These are phyloP conservation scores for Stegastes partitus DNA, from an alignment of 2,113 vertebrate genomes.

Conservation along the genomic window DNA sequence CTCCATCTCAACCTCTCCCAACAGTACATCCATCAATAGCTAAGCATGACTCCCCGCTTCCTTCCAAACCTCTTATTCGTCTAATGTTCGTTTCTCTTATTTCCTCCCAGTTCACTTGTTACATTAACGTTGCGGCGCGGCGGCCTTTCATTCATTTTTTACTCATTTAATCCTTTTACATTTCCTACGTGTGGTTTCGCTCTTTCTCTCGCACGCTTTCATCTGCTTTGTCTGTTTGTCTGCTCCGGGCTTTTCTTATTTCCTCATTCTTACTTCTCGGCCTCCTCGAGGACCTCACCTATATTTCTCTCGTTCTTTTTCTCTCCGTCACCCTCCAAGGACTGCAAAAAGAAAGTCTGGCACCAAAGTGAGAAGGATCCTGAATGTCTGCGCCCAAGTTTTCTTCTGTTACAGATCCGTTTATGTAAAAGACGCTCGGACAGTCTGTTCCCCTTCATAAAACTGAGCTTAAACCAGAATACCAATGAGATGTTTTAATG, in stretches of 20 bases:
- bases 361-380: background rate
- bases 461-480: too few relatives aligned
- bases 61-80: slow-evolving; percentile 5
- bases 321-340: slow-evolving; percentile 16
- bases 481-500: too few relatives aligned
- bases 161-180: slow-evolving; percentile 4
- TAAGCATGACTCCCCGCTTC: slow-evolving; percentile 8
- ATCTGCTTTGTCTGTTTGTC: background rate
- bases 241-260: background rate
- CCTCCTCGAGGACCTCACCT: slow-evolving; percentile 21
- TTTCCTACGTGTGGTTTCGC: background rate
- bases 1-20: slow-evolving; percentile 36
- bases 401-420: background rate
- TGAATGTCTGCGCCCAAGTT: too few relatives aligned
- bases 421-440: background rate
- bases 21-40: slow-evolving; percentile 44
- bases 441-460: too few relatives aligned
- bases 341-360: slow-evolving; percentile 1
- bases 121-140: slow-evolving; percentile 26
- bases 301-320: slow-evolving; percentile 12
- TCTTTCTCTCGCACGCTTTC: background rate
- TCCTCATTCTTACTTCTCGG: background rate
- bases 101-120: slow-evolving; percentile 21
- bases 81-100: slow-evolving; percentile 30
- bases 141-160: background rate